These are phyloP conservation scores for Drosophila eohydei DNA, from an alignment of 2,888 invertebrate species.

Conservation along the genomic window DNA sequence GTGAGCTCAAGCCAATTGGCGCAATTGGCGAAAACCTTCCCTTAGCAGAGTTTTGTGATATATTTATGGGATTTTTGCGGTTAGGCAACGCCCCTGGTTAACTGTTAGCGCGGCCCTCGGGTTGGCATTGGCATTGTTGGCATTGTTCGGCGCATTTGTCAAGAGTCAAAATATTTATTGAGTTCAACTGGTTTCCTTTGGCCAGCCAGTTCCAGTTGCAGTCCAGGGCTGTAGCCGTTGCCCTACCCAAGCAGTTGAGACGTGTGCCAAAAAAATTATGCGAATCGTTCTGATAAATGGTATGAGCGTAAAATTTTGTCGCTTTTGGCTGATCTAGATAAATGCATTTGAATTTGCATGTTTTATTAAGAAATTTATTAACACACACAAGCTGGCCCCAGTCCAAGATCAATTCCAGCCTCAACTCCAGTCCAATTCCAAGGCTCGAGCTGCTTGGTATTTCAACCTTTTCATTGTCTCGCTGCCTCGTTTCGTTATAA, in stretches of 20 bases:
- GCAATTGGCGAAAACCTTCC: constrained; percentile 36
- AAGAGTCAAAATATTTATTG: constrained; percentile 82
- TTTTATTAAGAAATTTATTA: constrained; percentile 82
- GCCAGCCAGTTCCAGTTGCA: constrained; percentile 3
- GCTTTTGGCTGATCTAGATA: constrained; percentile 82
- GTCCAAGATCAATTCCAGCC: constrained; percentile 32
- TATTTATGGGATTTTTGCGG: constrained; percentile 65
- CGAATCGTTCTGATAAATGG: constrained; percentile 75
- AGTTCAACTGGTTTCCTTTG: constrained; percentile 72
- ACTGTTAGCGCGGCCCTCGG: constrained; percentile 42
- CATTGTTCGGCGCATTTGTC: constrained; percentile 71
- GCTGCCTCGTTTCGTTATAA: constrained; percentile 80
- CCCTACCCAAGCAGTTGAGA: constrained; percentile 57
- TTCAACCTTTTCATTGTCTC: constrained; percentile 65
- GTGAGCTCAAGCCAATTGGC: constrained; percentile 27
- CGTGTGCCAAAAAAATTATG: constrained; percentile 74
- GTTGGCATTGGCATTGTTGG: constrained; percentile 40
- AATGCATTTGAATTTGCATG: constrained; percentile 81
- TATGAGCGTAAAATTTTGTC: constrained; percentile 78
- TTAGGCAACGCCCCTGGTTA: constrained; percentile 60
- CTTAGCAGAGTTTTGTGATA: constrained; percentile 29
- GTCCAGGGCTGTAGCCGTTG: constrained; percentile 12
- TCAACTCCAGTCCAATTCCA: constrained; percentile 34
- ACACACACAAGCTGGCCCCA: constrained; percentile 58
- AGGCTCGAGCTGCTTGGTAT: constrained; percentile 55